Base-by-base conservation (phyloP, 2,888 invertebrate species). In the Tipula confusa region DNA sequence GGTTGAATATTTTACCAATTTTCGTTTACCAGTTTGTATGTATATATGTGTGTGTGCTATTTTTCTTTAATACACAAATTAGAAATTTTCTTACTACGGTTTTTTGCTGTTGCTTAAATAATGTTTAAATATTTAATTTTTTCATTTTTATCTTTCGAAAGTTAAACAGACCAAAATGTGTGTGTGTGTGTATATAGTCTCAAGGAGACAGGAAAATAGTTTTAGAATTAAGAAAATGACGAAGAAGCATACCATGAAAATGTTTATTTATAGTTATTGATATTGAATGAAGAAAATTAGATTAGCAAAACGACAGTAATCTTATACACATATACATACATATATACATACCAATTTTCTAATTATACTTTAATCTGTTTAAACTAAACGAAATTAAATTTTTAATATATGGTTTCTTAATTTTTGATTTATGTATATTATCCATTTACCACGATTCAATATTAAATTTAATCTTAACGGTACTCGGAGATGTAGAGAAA, bases 1-100 rank as follows among this genome's bases (percentile, higher is more conserved):
- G 64, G 64, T 64, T 64, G 64, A 64, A 64, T 64, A 64, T 64
- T 64, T 64, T 64, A 64, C 64, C 43, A 43, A 64, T 1, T 64
- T 64, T 64, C 24, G 7, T 64, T 24, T 64, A n/a, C n/a, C n/a
- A n/a, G n/a, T n/a, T n/a, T n/a, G n/a, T n/a, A n/a, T n/a, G n/a
- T n/a, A n/a, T n/a, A n/a, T n/a, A n/a, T n/a, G n/a, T n/a, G n/a
- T 43, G 3, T 36, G 7, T 38, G 38, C 2, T 38, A 38, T 2
- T 43, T 43, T 43, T 24, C 64, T 24, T 43, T 64, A 64, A 64
- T 64, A 64, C 13, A 64, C 64, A 64, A 64, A 64, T 64, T 64
- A 64, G 18, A 64, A n/a, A 64, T 64, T 64, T 64, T 18, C 64
- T 24, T 64, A 1, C 64, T 64, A 24, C 2, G 1, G 11, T 11